These are phyloP conservation scores for Cossypha heuglini DNA, from an alignment of 2,797 vertebrate genomes.

Conservation along the genomic window DNA sequence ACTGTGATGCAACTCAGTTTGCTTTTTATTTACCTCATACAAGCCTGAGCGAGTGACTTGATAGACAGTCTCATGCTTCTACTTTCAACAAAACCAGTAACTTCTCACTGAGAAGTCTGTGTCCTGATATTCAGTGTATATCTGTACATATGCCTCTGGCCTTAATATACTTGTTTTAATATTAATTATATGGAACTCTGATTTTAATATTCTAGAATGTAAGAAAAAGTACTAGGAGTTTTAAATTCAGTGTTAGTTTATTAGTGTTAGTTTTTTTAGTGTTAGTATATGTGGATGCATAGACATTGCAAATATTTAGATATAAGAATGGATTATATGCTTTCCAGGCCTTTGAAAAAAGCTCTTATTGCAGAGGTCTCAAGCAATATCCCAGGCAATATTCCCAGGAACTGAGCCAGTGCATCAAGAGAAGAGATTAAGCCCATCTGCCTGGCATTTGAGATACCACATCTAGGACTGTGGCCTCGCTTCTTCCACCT, in stretches of 20 bases:
- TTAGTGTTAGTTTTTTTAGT: too few species aligned
- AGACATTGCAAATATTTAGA: background rate
- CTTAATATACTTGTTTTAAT: background rate
- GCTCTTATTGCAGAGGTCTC: background rate
- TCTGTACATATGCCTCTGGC: background rate
- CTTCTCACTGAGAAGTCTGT: background rate
- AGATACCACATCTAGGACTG: background rate
- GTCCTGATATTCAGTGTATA: background rate
- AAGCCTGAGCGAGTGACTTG: background rate
- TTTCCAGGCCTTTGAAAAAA: background rate
- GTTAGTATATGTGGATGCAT: background rate
- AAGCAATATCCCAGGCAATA: background rate
- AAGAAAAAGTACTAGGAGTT: background rate
- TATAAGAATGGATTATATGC: background rate
- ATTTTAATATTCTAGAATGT: background rate
- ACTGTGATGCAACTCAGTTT: background rate
- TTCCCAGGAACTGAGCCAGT: background rate
- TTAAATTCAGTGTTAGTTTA: background rate
- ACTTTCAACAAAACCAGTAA: background rate
- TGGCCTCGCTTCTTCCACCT: fast-evolving
- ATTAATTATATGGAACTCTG: background rate
- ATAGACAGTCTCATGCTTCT: background rate
- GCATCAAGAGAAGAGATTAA: background rate
- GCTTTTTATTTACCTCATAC: background rate
- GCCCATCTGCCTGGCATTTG: background rate